A percentile compares a stretch with the other conserved stretches of the same genome.
Conservation (phyloP, 2,888 invertebrate species). For the Prosapia bicincta region DNA sequence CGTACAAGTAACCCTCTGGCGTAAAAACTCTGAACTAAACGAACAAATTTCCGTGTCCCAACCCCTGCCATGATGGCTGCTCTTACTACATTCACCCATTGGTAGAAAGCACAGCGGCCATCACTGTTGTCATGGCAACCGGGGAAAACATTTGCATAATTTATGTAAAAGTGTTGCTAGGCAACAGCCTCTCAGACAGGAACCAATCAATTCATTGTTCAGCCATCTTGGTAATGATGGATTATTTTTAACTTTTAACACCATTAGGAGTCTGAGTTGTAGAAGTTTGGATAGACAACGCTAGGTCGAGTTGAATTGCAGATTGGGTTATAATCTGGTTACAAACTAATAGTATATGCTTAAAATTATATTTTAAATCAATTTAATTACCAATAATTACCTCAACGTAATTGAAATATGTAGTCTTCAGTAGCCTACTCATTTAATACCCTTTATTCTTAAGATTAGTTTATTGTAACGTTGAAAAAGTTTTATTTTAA, state of each 20-base stretch:
- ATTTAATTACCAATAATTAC: too few species aligned
- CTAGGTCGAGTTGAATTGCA: too few species aligned
- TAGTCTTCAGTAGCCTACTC: too few species aligned
- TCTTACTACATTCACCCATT: constrained; percentile 9
- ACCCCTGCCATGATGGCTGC: constrained; percentile 11
- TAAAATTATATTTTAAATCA: too few species aligned
- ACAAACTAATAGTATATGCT: too few species aligned
- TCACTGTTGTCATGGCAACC: constrained; percentile 32
- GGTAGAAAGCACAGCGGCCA: constrained; percentile 28
- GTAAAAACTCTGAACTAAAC: constrained; percentile 16
- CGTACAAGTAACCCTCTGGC: constrained; percentile 21
- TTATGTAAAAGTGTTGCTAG: constrained; percentile 18
- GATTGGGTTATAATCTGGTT: too few species aligned
- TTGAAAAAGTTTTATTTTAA: too few species aligned
- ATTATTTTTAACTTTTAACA: background rate
- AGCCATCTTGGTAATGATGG: constrained; percentile 18
- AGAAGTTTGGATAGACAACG: too few species aligned
- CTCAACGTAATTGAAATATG: too few species aligned
- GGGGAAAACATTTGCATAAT: constrained; percentile 20
- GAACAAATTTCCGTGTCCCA: background rate
- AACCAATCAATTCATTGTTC: constrained; percentile 10
- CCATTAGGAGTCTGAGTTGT: background rate
- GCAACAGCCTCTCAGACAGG: constrained; percentile 14
- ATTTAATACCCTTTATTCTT: too few species aligned
- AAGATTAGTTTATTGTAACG: too few species aligned